Conservation (phyloP, 2,888 invertebrate species). For the Bedellia somnulentella region DNA sequence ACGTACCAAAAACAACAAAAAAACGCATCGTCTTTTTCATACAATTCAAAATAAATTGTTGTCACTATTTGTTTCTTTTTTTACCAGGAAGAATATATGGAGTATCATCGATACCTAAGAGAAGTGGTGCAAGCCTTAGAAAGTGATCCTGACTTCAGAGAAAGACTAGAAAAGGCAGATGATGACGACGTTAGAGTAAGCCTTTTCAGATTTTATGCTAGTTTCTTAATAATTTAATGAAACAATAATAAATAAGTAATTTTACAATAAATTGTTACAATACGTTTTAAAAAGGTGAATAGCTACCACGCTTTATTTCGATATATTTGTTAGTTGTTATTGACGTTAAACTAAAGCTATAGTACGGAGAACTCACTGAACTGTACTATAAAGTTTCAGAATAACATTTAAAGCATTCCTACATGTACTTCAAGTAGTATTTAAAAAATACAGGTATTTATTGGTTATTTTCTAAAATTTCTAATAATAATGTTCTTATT, state of each 20-base stretch:
- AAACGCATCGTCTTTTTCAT: not conserved
- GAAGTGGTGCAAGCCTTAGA: slow-evolving; percentile 90
- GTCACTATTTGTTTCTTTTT: too few species aligned
- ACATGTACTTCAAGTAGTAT: slow-evolving; percentile 1
- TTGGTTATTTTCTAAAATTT: not conserved
- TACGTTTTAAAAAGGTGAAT: too few species aligned
- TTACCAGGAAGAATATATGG: slow-evolving; percentile 60
- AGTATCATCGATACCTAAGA: slow-evolving; percentile 86
- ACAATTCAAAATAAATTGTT: too few species aligned
- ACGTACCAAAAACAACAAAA: not conserved
- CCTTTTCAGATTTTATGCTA: too few species aligned
- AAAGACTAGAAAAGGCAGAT: slow-evolving; percentile 78
- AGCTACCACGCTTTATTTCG: too few species aligned
- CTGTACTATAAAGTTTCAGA: too few species aligned
- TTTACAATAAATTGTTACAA: slow-evolving; percentile 1
- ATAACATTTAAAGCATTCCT: not conserved
- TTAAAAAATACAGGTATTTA: too few species aligned
- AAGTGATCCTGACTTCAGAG: slow-evolving; percentile 81
- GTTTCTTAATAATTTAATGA: not conserved
- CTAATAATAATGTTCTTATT: too few species aligned
- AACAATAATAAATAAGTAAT: not conserved
- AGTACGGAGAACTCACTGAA: too few species aligned
- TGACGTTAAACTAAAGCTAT: too few species aligned
- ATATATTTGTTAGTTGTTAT: too few species aligned
- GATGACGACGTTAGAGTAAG: slow-evolving; percentile 82